phyloP scores from a whole-genome alignment of 2,888 invertebrate species.

The Ariolimax columbianus region DNA sequence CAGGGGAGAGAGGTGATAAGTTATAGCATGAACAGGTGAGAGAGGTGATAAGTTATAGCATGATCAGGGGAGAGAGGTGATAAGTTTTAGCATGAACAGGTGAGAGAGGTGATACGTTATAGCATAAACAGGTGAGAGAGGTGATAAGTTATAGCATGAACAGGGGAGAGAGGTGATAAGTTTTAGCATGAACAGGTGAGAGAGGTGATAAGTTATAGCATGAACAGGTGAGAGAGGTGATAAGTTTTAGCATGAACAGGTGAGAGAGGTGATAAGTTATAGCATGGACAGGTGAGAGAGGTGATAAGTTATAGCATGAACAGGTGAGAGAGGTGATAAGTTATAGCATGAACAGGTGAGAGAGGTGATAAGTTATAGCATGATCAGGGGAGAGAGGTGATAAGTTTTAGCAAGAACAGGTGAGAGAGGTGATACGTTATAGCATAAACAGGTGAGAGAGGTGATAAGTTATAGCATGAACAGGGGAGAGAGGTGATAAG shows the following conservation, averaged over 20 bases:
- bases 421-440: too few species aligned
- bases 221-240: background rate
- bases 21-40: background rate
- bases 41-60: background rate
- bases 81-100: too few species aligned
- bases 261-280: too few species aligned
- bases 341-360: too few species aligned
- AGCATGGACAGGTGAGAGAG: background rate
- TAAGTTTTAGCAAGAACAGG: too few species aligned
- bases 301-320: background rate
- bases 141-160: background rate
- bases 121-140: too few species aligned
- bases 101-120: too few species aligned
- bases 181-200: background rate
- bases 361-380: background rate
- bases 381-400: background rate
- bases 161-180: background rate
- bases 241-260: too few species aligned
- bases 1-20: too few species aligned
- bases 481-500: background rate
- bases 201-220: background rate
- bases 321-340: background rate
- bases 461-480: background rate
- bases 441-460: too few species aligned
- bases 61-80: background rate